Evolutionary conservation across 2,888 invertebrate genomes (phyloP), one percentile per base, ranked within the genome.

Genomic region (Ectropis crepuscularia): DNA sequence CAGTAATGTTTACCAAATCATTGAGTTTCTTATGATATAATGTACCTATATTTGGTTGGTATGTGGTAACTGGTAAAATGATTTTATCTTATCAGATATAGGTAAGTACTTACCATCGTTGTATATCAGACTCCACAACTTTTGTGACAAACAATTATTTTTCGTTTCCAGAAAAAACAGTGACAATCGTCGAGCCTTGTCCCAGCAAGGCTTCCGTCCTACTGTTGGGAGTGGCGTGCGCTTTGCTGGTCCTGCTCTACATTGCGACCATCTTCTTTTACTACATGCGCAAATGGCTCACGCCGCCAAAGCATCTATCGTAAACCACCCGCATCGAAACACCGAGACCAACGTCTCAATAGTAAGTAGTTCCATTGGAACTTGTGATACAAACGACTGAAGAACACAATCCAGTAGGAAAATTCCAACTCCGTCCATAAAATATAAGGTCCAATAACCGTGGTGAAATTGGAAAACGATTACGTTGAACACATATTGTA

Each of bases 201-300:
- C 98, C 98, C 53, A 97, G 98, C 79, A 97, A 97, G 88, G 96
- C 97, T 37, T 98, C 98, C 6, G 97, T 98, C n/a, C 90, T 98
- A 75, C 96, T 98, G 42, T 92, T 98, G 65, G 97, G 97, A 67
- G 97, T 98, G 38, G 98, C 98, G 59, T 98, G 98, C 87, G 98
- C 98, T 63, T 94, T 98, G 67, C 94, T 98, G 80, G 95, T 98
- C 57, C 94, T 98, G 62, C 94, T 98, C 61, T 98, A 98, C 92
- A 96, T 98, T 79, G 97, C 97, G 77, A 98, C 98, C 57, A 94
- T 98, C 78, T 97, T 98, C 94, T 97, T 97, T 89, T 98, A 98
- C 90, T 97, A 97, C 93, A 97, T 97, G 96, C 97, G 97, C 86
- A 97, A 97, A 86, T 98, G 97, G 97, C 94, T 97, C 86, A 94